Conservation (phyloP, 2,797 vertebrate species). For the Gymnocypris eckloni region DNA sequence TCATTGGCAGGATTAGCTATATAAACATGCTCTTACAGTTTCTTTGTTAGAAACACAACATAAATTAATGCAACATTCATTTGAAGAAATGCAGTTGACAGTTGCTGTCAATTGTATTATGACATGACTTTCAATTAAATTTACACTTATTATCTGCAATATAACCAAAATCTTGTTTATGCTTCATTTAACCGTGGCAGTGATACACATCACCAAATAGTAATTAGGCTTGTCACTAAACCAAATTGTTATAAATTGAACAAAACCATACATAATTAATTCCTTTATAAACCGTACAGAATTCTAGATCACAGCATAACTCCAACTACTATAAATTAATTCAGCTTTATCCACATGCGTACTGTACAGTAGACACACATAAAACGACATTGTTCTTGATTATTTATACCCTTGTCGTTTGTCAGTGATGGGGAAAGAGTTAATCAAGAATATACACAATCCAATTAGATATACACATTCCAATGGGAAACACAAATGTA, state of each 20-base stretch:
- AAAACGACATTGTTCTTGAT: not conserved
- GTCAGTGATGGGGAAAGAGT: not conserved
- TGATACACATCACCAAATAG: not conserved
- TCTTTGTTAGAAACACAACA: not conserved
- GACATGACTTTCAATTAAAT: not conserved
- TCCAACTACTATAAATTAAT: not conserved
- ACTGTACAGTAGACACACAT: not conserved
- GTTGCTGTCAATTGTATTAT: not conserved
- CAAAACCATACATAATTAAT: not conserved
- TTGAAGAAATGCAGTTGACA: not conserved
- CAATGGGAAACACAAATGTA: not conserved
- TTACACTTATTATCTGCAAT: not conserved
- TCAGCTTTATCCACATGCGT: not conserved
- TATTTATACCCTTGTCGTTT: not conserved
- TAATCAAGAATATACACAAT: too few species aligned
- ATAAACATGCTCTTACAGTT: not conserved
- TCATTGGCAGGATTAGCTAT: conserved; percentile 18
- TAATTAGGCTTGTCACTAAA: not conserved
- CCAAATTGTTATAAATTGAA: not conserved
- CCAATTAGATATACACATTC: too few species aligned
- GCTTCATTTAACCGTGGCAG: not conserved
- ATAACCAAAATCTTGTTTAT: not conserved
- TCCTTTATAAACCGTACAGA: not conserved
- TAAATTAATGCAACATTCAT: not conserved
- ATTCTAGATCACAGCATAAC: not conserved